Base-by-base conservation (phyloP, 2,888 invertebrate species). In the Dasypolia templi region DNA sequence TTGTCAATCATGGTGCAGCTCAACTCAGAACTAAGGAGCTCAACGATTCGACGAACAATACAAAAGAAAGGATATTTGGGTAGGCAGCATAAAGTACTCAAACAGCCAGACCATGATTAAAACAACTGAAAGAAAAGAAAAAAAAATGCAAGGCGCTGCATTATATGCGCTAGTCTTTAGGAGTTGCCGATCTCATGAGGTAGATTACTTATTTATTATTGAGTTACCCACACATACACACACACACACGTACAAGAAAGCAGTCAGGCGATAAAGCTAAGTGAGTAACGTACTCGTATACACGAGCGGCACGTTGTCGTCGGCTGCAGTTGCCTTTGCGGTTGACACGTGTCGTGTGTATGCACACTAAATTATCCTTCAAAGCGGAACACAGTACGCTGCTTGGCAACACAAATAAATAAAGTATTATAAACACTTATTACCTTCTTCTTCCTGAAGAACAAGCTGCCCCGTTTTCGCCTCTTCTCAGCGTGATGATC, bases 391-490 rank as follows among this genome's bases (percentile, higher is more conserved):
- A 64, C n/a, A 46, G 3, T 4, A 77, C 35, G 14, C 42, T 69
- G 68, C 49, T 22, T 26, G 32, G 11, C 69, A 58, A 75, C 77
- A 77, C 22, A 77, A 68, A 63, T 35, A 42, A 46, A 26, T n/a
- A 42, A 46, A 62, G 12, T 29, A 73, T 32, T 39, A 29, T 14
- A 51, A 61, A 49, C 81, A 75, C 75, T 66, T 29, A 61, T 65
- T 78, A 96, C 99, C 97, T 98, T 98, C 94, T 98, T 99, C 95
- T 99, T 99, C 85, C 99, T 97, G 92, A 99, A 99, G 97, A 99
- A 99, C 77, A 99, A 95, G 85, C 99, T 99, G 71, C 98, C 98
- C 67, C 99, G 96, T 95, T 99, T 99, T 86, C 98, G 97, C 88
- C 98, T 96, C 92, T 99, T 99, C 90, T 98, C 98, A 32, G 98